Evolutionary conservation across 2,113 vertebrate species (phyloP), one percentile per base, ranked within the genome.

Genomic region (Struthio camelus): DNA sequence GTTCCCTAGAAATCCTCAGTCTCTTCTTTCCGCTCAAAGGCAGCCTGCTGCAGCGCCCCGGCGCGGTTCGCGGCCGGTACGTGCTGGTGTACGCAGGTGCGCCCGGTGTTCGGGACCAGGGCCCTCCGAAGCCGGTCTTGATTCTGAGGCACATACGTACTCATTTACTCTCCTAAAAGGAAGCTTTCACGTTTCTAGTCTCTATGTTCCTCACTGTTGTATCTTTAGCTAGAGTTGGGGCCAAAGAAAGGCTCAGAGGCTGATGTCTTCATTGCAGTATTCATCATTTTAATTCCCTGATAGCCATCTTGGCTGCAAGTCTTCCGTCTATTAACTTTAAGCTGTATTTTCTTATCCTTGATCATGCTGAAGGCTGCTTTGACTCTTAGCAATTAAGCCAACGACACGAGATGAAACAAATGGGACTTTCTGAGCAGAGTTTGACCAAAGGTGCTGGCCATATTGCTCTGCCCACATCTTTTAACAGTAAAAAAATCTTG

Each of bases 31-130:
- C 42, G 24, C 36, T 38, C 34, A 4, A 8, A 0, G 28, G 32
- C 81, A 3, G 0, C 34, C 1, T 1, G 38, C 62, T 3, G 30
- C 2, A 46, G 14, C 6, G 44, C 46, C 7, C 46, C 18, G 18
- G 46, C 18, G 46, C 46, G 46, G 46, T 19, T 6, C 11, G 18
- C 46, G 46, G 46, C 46, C 4, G 46, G 46, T 19, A 18, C 18
- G 46, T 19, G 18, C n/a, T n/a, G n/a, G n/a, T n/a, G n/a, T n/a
- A n/a, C n/a, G n/a, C n/a, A n/a, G n/a, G 25, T 6, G 51, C 0
- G 4, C 65, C 32, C 27, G 1, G 5, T 9, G 8, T 30, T 38
- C 42, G 14, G 30, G 20, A 13, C 6, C 30, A 8, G 30, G 42
- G 42, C 44, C 32, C 14, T 14, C 32, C 2, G 9, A 14, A 14